Evolutionary conservation across 2,888 invertebrate species (phyloP), one percentile per base, ranked within the genome.

Genomic region (Rhyacophila evoluta): DNA sequence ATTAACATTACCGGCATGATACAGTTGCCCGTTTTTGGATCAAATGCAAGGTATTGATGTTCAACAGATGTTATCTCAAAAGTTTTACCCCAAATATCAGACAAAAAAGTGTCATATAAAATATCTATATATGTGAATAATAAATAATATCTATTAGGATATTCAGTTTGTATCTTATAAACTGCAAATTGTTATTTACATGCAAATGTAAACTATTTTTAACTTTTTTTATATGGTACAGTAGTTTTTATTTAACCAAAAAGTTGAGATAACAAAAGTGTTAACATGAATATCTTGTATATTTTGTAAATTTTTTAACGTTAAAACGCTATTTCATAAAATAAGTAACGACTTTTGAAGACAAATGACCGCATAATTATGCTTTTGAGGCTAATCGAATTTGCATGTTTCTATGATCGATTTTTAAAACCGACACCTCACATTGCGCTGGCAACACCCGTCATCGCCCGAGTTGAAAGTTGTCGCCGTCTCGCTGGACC

Each of bases 401-500:
- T 55, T 55, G 55, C 25, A 55, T 55, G 55, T 19, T 41, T 19
- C 55, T 15, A 25, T 41, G 29, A 71, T 28, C 28, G 12, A 36
- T 72, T 72, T 72, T 25, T n/a, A 28, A 72, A 36, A 69, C 69
- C 73, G 77, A 77, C 77, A 39, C 67, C 28, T 72, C 69, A 12
- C 19, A 55, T 55, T 55, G 55, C 37, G 67, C 70, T 70, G 38
- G 25, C 72, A 37, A 19, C 39, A 70, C 15, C 37, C 39, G 29
- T 55, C 71, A 25, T 38, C 67, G 77, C 72, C 74, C 70, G 41
- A 78, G 76, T 78, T 75, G 81, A 81, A 81, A 81, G 81, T 81
- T 76, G 80, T 77, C 75, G 37, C 67, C 80, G 68, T 39, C 33
- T 74, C 78, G 74, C 71, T 81, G 81, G 81, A 81, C 79, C 81